These are phyloP conservation scores for Molothrus aeneus DNA, from an alignment of 2,797 vertebrate species.

Conservation along the genomic window DNA sequence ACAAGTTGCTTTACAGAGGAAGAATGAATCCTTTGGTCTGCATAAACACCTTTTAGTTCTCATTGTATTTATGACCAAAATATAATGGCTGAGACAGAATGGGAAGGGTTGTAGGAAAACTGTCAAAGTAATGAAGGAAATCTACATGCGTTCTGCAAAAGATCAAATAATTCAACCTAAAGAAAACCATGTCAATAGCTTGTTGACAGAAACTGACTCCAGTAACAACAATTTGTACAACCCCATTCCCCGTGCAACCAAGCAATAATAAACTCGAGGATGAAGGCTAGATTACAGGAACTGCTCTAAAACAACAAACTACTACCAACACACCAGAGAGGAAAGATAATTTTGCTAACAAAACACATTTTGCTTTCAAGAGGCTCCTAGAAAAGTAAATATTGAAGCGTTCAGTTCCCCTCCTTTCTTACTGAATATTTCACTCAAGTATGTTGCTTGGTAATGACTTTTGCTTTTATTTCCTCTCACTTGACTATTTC, in stretches of 20 bases:
- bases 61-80: neutral
- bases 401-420: neutral
- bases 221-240: neutral
- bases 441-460: neutral
- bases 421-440: neutral
- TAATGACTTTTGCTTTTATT: conserved; percentile 41
- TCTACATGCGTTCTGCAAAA: neutral
- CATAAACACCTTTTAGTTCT: neutral
- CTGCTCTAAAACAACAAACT: neutral
- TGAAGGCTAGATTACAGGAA: neutral
- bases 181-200: neutral
- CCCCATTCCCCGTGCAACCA: neutral
- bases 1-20: neutral
- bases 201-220: neutral
- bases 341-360: conserved; percentile 11
- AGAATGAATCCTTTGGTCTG: neutral
- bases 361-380: conserved; percentile 15
- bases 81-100: neutral
- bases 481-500: neutral
- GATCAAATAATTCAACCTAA: neutral
- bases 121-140: neutral
- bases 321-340: neutral
- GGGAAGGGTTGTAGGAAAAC: neutral
- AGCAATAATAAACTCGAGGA: neutral
- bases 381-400: conserved; percentile 6